Evolutionary conservation across 2,888 invertebrate species (phyloP), one percentile per base, ranked within the genome.

Genomic region (Trichacis sp.): DNA sequence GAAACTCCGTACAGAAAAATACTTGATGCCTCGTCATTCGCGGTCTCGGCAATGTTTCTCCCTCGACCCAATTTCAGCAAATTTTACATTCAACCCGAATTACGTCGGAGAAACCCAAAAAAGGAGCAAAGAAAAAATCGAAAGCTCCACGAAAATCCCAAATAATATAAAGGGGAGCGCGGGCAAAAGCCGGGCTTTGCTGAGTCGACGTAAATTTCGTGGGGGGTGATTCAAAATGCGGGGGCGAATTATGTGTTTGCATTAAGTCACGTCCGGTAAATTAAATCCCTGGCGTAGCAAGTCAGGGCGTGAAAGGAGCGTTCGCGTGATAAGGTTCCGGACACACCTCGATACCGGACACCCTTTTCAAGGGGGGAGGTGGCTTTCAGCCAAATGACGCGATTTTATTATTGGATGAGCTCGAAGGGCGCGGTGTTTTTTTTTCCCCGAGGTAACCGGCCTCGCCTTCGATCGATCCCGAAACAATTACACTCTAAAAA

Each of bases 371-470:
- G 24, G 46, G 54, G 51, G 67, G 71, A 72, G 77, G 75, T 75
- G 75, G 81, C 82, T 82, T 82, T 82, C 80, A 82, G 77, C 81
- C 77, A 82, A 82, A 82, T 82, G 79, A 82, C 77, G 79, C 72
- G 74, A 80, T 81, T 81, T 79, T 81, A 79, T 80, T 80, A 81
- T 80, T 73, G 77, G 76, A 79, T 76, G 75, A 75, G n/a, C 69
- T 73, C 75, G 73, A 73, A 69, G 77, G 81, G 81, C 72, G 81
- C 73, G 79, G 77, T 76, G 63, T 33, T 66, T 59, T 24, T 62
- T 55, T 63, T 60, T 65, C 56, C 63, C 59, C 50, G 52, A 64
- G 53, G 69, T 77, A 78, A 79, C 78, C 70, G 72, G 67, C 76
- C 74, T 70, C 74, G 69, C 79, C 74, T 69, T 68, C 56, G 57